Conservation (phyloP, 2,113 vertebrate genomes). For the Platycercus adscitus region DNA sequence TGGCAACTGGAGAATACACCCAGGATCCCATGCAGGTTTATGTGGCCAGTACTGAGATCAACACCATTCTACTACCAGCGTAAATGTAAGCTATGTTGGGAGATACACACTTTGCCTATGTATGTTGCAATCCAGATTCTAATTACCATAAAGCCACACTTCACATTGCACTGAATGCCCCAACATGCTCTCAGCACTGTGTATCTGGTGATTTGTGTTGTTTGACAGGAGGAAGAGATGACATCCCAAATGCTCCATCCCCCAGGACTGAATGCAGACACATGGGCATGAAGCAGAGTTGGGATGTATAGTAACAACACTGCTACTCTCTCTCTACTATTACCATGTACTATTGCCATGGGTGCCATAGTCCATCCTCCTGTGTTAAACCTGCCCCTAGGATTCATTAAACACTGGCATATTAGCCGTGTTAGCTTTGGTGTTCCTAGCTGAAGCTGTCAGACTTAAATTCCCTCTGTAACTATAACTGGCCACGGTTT, state of each 20-base stretch:
- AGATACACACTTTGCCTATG: not conserved
- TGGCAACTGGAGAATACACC: not conserved
- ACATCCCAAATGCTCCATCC: not conserved
- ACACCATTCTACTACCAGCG: not conserved
- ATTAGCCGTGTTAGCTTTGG: not conserved
- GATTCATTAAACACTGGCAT: not conserved
- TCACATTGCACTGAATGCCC: not conserved
- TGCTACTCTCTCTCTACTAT: not conserved
- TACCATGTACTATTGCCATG: accelerated
- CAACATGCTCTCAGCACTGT: accelerated
- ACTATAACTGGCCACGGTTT: not conserved
- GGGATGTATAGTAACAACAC: not conserved
- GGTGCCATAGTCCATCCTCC: not conserved
- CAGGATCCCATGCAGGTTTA: not conserved
- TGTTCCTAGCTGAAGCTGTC: not conserved
- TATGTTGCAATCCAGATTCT: not conserved
- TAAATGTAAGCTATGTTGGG: not conserved
- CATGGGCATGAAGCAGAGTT: not conserved
- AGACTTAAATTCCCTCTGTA: not conserved
- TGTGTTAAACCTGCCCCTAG: not conserved
- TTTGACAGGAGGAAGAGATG: not conserved
- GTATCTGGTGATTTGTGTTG: not conserved
- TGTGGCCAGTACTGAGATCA: not conserved
- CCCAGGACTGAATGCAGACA: not conserved
- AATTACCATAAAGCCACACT: not conserved